These are phyloP conservation scores for Pyrrhosoma nymphula DNA, from an alignment of 2,888 invertebrate species.

Conservation along the genomic window DNA sequence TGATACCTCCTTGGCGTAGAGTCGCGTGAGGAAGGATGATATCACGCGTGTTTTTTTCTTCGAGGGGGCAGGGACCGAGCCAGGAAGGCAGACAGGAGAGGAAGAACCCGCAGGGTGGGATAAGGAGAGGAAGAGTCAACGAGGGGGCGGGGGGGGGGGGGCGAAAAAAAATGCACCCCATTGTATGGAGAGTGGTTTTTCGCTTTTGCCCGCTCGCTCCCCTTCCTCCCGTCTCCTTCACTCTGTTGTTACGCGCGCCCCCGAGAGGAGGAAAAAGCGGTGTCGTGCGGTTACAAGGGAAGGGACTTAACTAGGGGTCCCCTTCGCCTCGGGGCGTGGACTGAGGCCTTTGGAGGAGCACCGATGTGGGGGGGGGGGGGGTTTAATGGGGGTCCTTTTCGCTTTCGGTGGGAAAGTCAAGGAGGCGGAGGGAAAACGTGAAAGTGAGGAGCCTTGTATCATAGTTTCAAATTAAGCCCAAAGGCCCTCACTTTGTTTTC, in stretches of 20 bases:
- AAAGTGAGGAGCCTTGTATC: constrained; percentile 40
- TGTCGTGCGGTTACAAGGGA: constrained; percentile 59
- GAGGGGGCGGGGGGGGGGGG: no score
- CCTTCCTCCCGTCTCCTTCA: neutral
- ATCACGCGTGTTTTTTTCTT: neutral
- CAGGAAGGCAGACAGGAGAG: neutral
- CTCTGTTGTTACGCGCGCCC: constrained; percentile 47
- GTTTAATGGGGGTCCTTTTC: constrained; percentile 45
- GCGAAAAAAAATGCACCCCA: constrained; percentile 17
- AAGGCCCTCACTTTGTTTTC: constrained; percentile 51
- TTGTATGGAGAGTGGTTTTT: constrained; percentile 60
- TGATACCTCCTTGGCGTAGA: neutral
- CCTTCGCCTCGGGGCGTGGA: constrained; percentile 33
- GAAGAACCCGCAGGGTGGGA: neutral
- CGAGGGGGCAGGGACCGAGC: neutral
- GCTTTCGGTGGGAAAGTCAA: neutral
- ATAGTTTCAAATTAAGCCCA: constrained; percentile 57
- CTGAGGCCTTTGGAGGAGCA: neutral
- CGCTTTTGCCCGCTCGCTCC: neutral
- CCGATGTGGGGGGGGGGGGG: neutral
- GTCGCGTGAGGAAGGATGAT: neutral
- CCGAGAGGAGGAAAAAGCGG: constrained; percentile 44
- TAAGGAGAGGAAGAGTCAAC: neutral
- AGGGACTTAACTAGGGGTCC: constrained; percentile 52
- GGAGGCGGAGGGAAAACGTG: neutral